phyloP scores from a whole-genome alignment of 2,888 invertebrate species.

The Charanyca ferruginea region DNA sequence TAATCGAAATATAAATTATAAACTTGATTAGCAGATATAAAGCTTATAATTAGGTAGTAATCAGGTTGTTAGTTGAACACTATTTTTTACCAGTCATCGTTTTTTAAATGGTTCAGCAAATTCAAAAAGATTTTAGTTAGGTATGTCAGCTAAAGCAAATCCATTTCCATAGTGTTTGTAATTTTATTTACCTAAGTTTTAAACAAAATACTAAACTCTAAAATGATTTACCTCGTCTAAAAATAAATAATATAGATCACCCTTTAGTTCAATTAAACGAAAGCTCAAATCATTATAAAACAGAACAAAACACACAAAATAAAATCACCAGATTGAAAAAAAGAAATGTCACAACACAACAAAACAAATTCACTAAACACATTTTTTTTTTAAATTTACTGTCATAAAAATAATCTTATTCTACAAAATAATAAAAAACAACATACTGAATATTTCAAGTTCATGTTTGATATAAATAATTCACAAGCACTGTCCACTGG shows the following conservation, averaged over 20 bases:
- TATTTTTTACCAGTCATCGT: background rate
- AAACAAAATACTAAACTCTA: too few relatives aligned
- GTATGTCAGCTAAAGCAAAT: background rate
- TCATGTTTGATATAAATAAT: conserved; percentile 71
- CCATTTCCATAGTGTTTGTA: too few relatives aligned
- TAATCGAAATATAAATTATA: background rate
- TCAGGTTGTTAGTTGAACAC: background rate
- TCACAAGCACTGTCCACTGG: conserved; percentile 73
- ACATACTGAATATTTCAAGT: conserved; percentile 79
- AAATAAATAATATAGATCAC: background rate
- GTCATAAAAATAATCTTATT: background rate
- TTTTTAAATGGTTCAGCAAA: too few relatives aligned
- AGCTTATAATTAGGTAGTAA: background rate
- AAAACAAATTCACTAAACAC: conserved; percentile 2
- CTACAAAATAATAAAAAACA: conserved; percentile 33
- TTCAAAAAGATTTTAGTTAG: too few relatives aligned
- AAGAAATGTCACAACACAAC: background rate
- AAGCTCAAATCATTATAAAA: background rate
- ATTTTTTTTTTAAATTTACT: background rate
- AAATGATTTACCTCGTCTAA: too few relatives aligned
- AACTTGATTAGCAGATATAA: background rate
- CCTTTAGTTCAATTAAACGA: background rate
- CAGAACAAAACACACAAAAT: background rate
- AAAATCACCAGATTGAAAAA: background rate
- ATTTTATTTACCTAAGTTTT: too few relatives aligned